Evolutionary conservation across 2,888 invertebrate species (phyloP), one percentile per base, ranked within the genome.

Genomic region (Polyploca ridens): DNA sequence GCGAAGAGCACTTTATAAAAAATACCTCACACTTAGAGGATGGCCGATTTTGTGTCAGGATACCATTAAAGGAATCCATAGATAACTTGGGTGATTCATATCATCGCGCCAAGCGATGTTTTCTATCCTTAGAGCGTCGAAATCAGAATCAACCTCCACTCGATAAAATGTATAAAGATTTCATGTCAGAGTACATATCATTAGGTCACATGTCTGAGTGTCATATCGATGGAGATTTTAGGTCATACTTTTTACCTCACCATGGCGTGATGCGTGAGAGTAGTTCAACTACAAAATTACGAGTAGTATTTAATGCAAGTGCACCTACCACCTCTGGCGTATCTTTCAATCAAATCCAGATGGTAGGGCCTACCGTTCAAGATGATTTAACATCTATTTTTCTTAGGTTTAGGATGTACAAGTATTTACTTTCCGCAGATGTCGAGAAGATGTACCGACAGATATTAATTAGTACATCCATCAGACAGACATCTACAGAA

Each of bases 181-280:
- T 27, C 27, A 27, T 27, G 27, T 27, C 27, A 2, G 27, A 27
- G 27, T 27, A 27, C 27, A 27, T 27, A 33, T 7, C 33, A 7
- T 58, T 33, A 27, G 58, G 58, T 58, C 58, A 58, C 33, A 58
- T 58, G 58, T 33, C 58, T 13, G 33, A 58, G 14, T 58, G 58
- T 27, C 27, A 58, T 27, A 7, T 14, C 3, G 33, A 13, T 10
- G 10, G 10, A 13, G 10, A 27, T 5, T 3, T 2, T 2, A 5
- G 13, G 13, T 27, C n/a, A n/a, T 58, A 58, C 14, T 58, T 33
- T 27, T 10, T 58, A 27, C 58, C 58, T 27, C 58, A 58, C 58
- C 58, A 58, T 58, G 58, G 58, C 10, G 58, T 58, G 10, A 27
- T 58, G 14, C 58, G 58, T 27, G 27, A 58, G 33, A 27, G 58